Evolutionary conservation across 2,797 vertebrate genomes (phyloP).

Genomic region (Epinephelus malabaricus): DNA sequence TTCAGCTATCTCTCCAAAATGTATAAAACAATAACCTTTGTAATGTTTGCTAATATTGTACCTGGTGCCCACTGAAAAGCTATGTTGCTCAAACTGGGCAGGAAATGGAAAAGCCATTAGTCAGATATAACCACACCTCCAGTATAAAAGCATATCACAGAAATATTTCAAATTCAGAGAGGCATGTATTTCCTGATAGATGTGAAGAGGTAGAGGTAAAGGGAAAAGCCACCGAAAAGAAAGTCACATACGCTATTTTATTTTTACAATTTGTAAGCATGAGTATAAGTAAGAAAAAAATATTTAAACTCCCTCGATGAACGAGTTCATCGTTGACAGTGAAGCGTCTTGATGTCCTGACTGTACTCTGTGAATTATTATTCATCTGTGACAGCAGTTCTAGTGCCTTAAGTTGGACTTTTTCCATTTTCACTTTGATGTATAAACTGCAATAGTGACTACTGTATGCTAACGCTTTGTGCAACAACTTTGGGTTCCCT

Average conservation of each 20-base stretch:
- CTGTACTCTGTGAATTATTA: slow-evolving; percentile 24
- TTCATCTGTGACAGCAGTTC: slow-evolving; percentile 40
- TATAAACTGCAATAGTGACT: slow-evolving; percentile 25
- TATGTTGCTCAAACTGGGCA: neutral
- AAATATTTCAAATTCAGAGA: neutral
- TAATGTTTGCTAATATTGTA: neutral
- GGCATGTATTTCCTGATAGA: neutral
- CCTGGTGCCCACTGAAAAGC: neutral
- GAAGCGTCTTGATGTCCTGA: neutral
- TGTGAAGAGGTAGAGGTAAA: slow-evolving; percentile 12
- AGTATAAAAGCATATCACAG: slow-evolving; percentile 21
- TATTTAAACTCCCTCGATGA: neutral
- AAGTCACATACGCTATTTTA: neutral
- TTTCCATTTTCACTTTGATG: slow-evolving; percentile 51
- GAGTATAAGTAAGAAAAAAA: neutral
- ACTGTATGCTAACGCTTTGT: neutral
- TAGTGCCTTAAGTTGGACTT: slow-evolving; percentile 75
- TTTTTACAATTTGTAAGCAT: neutral
- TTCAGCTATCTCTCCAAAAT: neutral
- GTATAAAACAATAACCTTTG: neutral
- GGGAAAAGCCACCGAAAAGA: slow-evolving; percentile 18
- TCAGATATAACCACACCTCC: neutral
- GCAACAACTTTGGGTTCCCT: neutral
- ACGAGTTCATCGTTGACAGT: neutral
- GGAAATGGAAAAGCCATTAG: slow-evolving; percentile 31